Base-by-base conservation (phyloP, 2,113 vertebrate species). In the Struthio camelus region DNA sequence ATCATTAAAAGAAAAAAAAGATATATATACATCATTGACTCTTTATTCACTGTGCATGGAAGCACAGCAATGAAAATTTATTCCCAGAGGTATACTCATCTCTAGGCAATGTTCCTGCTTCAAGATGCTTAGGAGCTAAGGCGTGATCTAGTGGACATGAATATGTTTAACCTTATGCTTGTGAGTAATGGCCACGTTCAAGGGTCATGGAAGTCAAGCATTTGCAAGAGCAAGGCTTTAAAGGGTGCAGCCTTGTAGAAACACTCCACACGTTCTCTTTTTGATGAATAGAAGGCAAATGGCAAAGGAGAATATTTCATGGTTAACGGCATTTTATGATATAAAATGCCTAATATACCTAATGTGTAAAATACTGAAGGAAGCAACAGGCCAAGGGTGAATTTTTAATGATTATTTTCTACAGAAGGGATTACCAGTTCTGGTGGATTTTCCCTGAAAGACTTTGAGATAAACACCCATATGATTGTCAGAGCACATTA, bases 11-110 rank as follows among this genome's bases (percentile, higher is more conserved):
- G 44, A 42, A 64, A 85, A 95, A 36, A 85, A 94, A 93, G 88
- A 53, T 40, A 34, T 15, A 28, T 59, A 75, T 93, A 80, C 62
- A 91, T 95, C 82, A 94, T 73, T 96, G 67, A 76, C 87, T 87
- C 75, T 91, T 95, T 90, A 82, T 89, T 82, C 62, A 85, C 84
- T 93, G 70, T 48, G 62, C 66, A 64, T 93, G 65, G 87, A 85
- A 94, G 59, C 48, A 64, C 72, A 83, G 81, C 53, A 91, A 76
- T 69, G 89, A 81, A 96, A 90, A 96, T 93, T 90, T 92, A 91
- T 94, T 94, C 93, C 87, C 64, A 32, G 50, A 34, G 66, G 78
- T 62, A 46, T 79, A 42, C 64, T 95, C 58, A 25, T 81, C 89
- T 81, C 76, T 69, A 53, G 40, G 87, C 79, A 87, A 75, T 93